A percentile compares a stretch with the other conserved stretches of the same genome.
phyloP scores from a whole-genome alignment of 2,888 invertebrate genomes.

The Orthonevra nobilis region DNA sequence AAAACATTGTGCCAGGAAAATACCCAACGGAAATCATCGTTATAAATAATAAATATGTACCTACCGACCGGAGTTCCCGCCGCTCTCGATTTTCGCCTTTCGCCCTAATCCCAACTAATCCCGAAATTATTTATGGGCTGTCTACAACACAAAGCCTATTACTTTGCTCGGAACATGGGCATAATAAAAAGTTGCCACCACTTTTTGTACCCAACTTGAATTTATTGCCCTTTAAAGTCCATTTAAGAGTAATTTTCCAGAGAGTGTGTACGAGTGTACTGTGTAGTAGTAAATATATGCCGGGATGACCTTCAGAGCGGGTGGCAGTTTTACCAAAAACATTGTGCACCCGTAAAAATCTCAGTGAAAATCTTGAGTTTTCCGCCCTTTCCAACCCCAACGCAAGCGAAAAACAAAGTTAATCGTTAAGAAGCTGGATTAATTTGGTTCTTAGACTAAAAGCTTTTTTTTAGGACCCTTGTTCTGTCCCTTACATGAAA shows the following conservation, averaged over 20 bases:
- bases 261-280: too few species aligned
- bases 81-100: slow-evolving; percentile 50
- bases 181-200: slow-evolving; percentile 69
- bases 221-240: slow-evolving; percentile 69
- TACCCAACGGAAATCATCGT: slow-evolving; percentile 68
- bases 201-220: slow-evolving; percentile 67
- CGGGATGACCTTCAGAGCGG: slow-evolving; percentile 15
- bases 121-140: slow-evolving; percentile 69
- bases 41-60: slow-evolving; percentile 65
- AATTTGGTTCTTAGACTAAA: slow-evolving; percentile 51
- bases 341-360: slow-evolving; percentile 58
- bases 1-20: slow-evolving; percentile 37
- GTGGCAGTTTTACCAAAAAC: slow-evolving; percentile 35
- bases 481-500: slow-evolving; percentile 30
- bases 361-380: slow-evolving; percentile 14
- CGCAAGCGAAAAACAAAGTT: slow-evolving; percentile 42
- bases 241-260: slow-evolving; percentile 68
- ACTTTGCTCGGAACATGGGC: slow-evolving; percentile 66
- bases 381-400: background rate
- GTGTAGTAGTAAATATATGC: slow-evolving; percentile 37
- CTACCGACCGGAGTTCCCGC: slow-evolving; percentile 24
- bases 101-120: slow-evolving; percentile 67
- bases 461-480: slow-evolving; percentile 43
- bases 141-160: slow-evolving; percentile 70
- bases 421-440: slow-evolving; percentile 52